phyloP scores from a whole-genome alignment of 1,140 invertebrate species.

The Sycophila sp. region DNA sequence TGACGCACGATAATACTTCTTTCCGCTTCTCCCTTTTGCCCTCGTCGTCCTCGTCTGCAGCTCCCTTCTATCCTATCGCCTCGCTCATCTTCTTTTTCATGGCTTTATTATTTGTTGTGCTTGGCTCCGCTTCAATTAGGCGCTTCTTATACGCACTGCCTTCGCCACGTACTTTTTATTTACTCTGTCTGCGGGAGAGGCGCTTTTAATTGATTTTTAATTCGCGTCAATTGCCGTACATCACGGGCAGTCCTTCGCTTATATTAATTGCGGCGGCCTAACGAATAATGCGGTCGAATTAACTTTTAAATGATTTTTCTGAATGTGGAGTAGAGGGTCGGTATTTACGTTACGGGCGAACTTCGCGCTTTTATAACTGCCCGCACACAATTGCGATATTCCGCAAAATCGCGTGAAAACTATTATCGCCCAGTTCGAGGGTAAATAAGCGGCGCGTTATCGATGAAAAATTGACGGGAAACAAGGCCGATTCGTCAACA shows the following conservation, averaged over 20 bases:
- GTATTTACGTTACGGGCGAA: no score
- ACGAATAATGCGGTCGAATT: no score
- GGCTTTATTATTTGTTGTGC: conserved; percentile 26
- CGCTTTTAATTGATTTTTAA: conserved; percentile 17
- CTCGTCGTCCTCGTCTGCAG: not conserved
- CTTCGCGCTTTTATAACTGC: no score
- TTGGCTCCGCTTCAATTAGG: conserved; percentile 35
- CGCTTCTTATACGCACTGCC: not conserved
- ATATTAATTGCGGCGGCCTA: no score
- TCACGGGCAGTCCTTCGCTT: no score
- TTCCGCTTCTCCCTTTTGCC: not conserved
- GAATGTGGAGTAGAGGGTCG: no score
- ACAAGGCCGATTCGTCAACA: not conserved
- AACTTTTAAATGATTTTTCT: no score
- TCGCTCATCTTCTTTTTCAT: conserved; percentile 23
- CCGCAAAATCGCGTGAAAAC: not conserved
- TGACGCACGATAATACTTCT: conserved; percentile 36
- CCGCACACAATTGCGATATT: no score
- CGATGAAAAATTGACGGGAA: not conserved
- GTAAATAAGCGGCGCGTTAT: no score
- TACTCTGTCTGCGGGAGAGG: not conserved
- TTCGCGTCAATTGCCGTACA: not conserved
- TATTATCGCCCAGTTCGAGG: no score
- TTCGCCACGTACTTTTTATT: not conserved
- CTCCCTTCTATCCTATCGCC: not conserved